Evolutionary conservation across 2,113 vertebrate genomes (phyloP), one percentile per base, ranked within the genome.

Genomic region (Ophiodon elongatus): DNA sequence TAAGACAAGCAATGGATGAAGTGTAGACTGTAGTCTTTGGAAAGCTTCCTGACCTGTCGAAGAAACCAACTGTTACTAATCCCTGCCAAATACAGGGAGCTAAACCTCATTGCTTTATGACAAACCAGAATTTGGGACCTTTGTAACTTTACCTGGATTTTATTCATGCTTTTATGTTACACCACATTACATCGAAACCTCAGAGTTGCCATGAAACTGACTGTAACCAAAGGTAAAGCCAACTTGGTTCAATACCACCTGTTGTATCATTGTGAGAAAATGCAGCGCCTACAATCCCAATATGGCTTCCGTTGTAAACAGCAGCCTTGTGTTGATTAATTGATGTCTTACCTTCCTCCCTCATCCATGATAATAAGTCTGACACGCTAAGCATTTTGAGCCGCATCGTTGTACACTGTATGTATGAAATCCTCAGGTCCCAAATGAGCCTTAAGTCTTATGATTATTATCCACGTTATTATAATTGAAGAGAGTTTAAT

Each of bases 371-470:
- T 65, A 80, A 67, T 65, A 80, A 72, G 82, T 85, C 82, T 80
- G 80, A 81, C 78, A 86, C 79, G 11, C 80, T 83, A 71, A 87
- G 52, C 72, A 57, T 77, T 73, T 88, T 65, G 78, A 85, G 75
- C 83, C 60, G 27, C 72, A 37, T 84, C 43, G 79, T 82, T 75
- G 73, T 76, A 81, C 83, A 88, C 85, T 85, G 89, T 91, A 90
- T 90, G 87, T 92, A 93, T 91, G 89, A 89, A 94, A 93, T 93
- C 94, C 95, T 95, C 95, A 95, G 95, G 95, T 94, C 94, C 95
- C 90, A 94, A 91, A 91, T 88, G 90, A 94, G 94, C 95, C 94
- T 96, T 95, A 95, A 94, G 90, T 93, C 93, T 92, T 92, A 70
- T 86, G 73, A 85, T 92, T 92, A 87, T 81, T 47, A 31, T 89